These are phyloP conservation scores for Leptinotarsa undecemlineata DNA, from an alignment of 1,140 invertebrate species.

Conservation along the genomic window DNA sequence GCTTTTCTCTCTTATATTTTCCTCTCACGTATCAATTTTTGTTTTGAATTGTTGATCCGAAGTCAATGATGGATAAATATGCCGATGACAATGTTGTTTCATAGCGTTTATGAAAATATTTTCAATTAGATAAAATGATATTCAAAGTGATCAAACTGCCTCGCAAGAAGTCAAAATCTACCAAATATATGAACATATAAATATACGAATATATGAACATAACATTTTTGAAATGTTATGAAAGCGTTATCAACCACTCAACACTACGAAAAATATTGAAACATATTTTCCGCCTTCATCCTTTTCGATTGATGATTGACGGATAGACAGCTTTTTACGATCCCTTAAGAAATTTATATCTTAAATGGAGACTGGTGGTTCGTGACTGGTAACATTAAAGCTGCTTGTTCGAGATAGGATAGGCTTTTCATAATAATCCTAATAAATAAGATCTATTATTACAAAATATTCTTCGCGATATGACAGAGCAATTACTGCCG, in stretches of 20 bases:
- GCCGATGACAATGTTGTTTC: no score
- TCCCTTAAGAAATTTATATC: conserved; percentile 11
- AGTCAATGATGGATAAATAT: no score
- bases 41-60: no score
- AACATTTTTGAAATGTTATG: background rate
- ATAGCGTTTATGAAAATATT: no score
- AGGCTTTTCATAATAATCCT: conserved; percentile 17
- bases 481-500: conserved; percentile 17
- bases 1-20: no score
- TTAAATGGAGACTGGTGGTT: background rate
- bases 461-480: conserved; percentile 11
- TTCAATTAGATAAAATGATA: no score
- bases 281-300: background rate
- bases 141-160: no score
- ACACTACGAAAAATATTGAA: background rate
- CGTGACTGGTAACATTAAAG: conserved; percentile 11
- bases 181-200: no score
- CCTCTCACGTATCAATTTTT: no score
- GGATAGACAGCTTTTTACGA: conserved; percentile 18
- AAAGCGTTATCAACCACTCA: background rate
- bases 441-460: conserved; percentile 17
- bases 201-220: no score
- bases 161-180: no score
- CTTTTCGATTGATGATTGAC: conserved; percentile 9
- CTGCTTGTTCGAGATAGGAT: background rate